These are phyloP conservation scores for Oreochromis mossambicus DNA, from an alignment of 2,797 vertebrate genomes.

Conservation along the genomic window DNA sequence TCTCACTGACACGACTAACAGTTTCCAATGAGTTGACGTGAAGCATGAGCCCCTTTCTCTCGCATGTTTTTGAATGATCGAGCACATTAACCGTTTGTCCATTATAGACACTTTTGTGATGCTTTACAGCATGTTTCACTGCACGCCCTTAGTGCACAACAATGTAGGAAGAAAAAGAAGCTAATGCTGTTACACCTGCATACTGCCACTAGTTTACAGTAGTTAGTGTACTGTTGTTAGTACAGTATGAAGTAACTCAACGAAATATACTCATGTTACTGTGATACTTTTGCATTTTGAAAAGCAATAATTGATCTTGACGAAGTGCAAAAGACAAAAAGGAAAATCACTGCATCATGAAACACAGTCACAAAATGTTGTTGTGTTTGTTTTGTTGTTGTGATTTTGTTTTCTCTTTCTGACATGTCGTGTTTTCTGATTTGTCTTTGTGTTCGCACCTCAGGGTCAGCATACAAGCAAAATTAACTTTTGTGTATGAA, in stretches of 20 bases:
- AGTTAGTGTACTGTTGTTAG: background rate
- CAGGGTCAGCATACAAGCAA: background rate
- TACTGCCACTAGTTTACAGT: background rate
- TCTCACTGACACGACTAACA: conserved; percentile 18
- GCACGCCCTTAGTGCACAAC: background rate
- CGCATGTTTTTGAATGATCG: background rate
- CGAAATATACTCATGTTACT: background rate
- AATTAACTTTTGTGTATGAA: background rate
- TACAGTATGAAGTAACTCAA: background rate
- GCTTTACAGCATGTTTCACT: conserved; percentile 17
- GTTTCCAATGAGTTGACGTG: background rate
- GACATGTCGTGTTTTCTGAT: background rate
- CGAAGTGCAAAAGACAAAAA: background rate
- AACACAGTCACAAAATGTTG: background rate
- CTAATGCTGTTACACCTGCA: background rate
- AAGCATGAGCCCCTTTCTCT: conserved; percentile 24
- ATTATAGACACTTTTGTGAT: background rate
- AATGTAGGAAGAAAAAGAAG: background rate
- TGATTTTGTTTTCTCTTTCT: background rate
- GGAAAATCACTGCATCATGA: background rate
- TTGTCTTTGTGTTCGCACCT: background rate
- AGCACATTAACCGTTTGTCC: background rate
- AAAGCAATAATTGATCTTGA: background rate
- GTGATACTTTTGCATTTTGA: background rate
- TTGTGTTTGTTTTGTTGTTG: background rate